Percentiles rank a stretch among this genome's conserved stretches.
phyloP scores from a whole-genome alignment of 2,888 invertebrate species.

The Drosophila quinaria region DNA sequence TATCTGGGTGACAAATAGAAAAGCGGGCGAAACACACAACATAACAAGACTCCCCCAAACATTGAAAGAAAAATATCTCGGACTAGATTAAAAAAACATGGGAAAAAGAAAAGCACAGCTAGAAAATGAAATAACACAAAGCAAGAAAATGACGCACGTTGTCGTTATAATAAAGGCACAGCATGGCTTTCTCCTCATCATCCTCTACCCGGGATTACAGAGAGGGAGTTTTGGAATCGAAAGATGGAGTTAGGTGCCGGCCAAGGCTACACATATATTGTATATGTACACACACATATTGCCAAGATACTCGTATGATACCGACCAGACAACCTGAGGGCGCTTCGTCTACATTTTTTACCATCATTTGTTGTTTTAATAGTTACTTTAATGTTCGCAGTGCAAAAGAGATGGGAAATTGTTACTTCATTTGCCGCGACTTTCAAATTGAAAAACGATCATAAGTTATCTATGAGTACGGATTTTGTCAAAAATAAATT shows the following conservation, averaged over 20 bases:
- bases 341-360: slow-evolving; percentile 36
- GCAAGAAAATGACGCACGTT: slow-evolving; percentile 73
- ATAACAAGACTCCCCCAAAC: slow-evolving; percentile 41
- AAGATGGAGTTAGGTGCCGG: slow-evolving; percentile 16
- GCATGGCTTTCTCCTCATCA: slow-evolving; percentile 28
- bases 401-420: background rate
- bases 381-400: slow-evolving; percentile 14
- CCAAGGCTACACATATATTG: slow-evolving; percentile 40
- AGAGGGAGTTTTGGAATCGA: background rate
- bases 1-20: slow-evolving; percentile 81
- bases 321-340: slow-evolving; percentile 48
- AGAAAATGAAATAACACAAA: slow-evolving; percentile 61
- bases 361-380: slow-evolving; percentile 33
- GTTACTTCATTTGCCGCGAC: background rate
- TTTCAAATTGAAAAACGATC: background rate
- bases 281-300: slow-evolving; percentile 4
- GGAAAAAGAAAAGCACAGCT: slow-evolving; percentile 49
- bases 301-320: background rate
- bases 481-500: background rate
- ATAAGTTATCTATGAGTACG: background rate
- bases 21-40: slow-evolving; percentile 49
- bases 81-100: slow-evolving; percentile 74
- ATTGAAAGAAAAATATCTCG: slow-evolving; percentile 77
- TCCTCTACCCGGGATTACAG: background rate
- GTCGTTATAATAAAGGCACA: slow-evolving; percentile 70